Evolutionary conservation across 2,797 vertebrate genomes (phyloP).

Genomic region (Orestias chungarensis): DNA sequence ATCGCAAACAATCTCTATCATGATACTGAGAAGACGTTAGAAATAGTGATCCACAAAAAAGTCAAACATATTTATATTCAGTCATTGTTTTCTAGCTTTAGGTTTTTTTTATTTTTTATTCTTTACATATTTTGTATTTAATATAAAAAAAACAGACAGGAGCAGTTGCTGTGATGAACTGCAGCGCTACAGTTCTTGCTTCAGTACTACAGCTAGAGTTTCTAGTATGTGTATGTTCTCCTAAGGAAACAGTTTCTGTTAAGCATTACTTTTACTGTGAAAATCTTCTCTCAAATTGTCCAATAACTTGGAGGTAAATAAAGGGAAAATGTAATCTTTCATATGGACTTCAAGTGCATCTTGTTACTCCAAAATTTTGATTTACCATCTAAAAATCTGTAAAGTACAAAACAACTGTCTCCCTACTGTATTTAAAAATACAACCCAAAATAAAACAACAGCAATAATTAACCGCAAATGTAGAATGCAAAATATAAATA

Average conservation of each 20-base stretch:
- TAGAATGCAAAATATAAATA: neutral
- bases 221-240: too few relatives aligned
- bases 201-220: neutral
- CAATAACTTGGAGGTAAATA: neutral
- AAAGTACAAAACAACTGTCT: neutral
- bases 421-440: neutral
- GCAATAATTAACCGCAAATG: neutral
- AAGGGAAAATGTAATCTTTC: neutral
- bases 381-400: too few relatives aligned
- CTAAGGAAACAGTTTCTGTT: neutral
- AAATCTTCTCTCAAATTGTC: neutral
- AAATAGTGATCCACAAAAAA: neutral
- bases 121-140: neutral
- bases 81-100: neutral
- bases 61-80: fast-evolving
- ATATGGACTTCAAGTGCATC: too few relatives aligned
- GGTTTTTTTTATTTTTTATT: neutral
- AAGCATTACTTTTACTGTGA: neutral
- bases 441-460: neutral
- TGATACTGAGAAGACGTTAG: neutral
- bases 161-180: neutral
- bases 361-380: too few relatives aligned
- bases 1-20: too few relatives aligned
- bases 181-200: neutral
- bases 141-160: slow-evolving; percentile 1